Evolutionary conservation across 2,113 vertebrate species (phyloP).

Genomic region (Setophaga coronata): DNA sequence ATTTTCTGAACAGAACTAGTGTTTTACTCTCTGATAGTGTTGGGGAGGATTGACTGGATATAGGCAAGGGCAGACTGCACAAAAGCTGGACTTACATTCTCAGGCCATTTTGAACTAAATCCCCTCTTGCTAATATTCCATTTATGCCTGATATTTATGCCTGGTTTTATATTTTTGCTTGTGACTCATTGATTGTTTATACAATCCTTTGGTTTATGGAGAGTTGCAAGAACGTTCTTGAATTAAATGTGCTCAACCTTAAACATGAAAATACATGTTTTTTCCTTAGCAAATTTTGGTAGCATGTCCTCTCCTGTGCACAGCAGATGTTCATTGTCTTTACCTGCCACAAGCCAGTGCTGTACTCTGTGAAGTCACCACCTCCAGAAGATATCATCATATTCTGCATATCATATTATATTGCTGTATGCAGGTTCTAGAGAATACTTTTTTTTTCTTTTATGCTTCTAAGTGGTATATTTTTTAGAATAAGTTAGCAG

Average conservation of each 20-base stretch:
- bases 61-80: accelerated
- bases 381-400: neutral
- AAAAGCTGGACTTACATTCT: neutral
- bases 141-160: neutral
- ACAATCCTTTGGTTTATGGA: neutral
- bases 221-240: neutral
- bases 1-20: neutral
- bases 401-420: neutral
- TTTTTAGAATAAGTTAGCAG: neutral
- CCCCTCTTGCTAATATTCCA: neutral
- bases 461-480: neutral
- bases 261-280: neutral
- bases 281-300: neutral
- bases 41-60: neutral
- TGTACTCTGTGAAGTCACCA: accelerated
- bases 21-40: neutral
- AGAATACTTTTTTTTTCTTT: neutral
- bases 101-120: neutral
- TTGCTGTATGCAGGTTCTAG: neutral
- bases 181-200: neutral
- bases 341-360: neutral
- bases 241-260: neutral
- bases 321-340: neutral
- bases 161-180: neutral
- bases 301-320: neutral